Conservation (phyloP, 2,888 invertebrate genomes). For the Phyto melanocephala region DNA sequence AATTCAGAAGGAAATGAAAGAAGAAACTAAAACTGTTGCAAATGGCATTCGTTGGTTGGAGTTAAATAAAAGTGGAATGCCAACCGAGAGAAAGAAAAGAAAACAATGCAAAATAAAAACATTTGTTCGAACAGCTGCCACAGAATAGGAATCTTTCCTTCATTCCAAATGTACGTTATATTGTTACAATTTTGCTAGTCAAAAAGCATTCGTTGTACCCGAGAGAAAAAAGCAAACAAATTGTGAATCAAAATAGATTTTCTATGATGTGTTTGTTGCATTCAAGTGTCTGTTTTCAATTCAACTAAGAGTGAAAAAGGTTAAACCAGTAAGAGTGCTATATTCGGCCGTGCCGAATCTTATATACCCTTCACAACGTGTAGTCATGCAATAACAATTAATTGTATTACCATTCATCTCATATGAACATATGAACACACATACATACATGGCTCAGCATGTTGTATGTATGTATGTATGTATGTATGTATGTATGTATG, state of each 20-base stretch:
- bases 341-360: too few relatives aligned
- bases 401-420: too few relatives aligned
- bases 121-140: slow-evolving; percentile 42
- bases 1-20: slow-evolving; percentile 46
- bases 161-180: not conserved
- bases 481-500: not conserved
- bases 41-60: slow-evolving; percentile 32
- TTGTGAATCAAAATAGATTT: slow-evolving; percentile 14
- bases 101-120: not conserved
- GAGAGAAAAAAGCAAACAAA: not conserved
- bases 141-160: slow-evolving; percentile 9
- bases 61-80: slow-evolving; percentile 28
- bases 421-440: not conserved
- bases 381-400: too few relatives aligned
- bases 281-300: slow-evolving; percentile 27
- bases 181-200: not conserved
- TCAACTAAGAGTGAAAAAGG: not conserved
- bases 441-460: slow-evolving; percentile 27
- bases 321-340: too few relatives aligned
- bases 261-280: not conserved
- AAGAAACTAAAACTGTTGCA: slow-evolving; percentile 38
- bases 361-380: too few relatives aligned
- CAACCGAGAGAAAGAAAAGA: not conserved
- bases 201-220: not conserved
- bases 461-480: not conserved